Evolutionary conservation across 2,113 vertebrate genomes (phyloP).

Genomic region (Pedionomus torquatus): DNA sequence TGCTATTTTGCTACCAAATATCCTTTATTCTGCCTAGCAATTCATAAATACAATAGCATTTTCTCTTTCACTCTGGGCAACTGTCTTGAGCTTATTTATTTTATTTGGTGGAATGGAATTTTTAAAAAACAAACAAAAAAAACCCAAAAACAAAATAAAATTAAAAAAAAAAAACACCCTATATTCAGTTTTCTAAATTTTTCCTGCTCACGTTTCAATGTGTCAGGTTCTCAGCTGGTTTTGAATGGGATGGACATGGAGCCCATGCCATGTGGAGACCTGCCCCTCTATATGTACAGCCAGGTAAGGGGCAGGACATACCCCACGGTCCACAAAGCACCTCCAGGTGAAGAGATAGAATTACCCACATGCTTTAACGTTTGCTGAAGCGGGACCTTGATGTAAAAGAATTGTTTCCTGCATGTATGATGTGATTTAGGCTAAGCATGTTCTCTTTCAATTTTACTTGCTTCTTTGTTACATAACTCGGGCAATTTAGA

Average conservation of each 20-base stretch:
- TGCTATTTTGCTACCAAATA: neutral
- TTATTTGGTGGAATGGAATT: neutral
- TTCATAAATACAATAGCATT: neutral
- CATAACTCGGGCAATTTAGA: neutral
- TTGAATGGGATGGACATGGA: neutral
- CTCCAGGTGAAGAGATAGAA: neutral
- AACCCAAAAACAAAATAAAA: neutral
- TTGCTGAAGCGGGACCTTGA: neutral
- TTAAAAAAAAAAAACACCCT: neutral
- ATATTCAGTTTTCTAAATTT: neutral
- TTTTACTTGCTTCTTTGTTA: slow-evolving; percentile 30
- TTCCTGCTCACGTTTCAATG: neutral
- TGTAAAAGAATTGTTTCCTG: neutral
- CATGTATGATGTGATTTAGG: neutral
- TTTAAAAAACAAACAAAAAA: neutral
- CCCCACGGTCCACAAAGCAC: neutral
- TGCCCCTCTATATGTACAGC: neutral
- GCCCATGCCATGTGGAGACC: accelerated
- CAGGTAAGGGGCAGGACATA: neutral
- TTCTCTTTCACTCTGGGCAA: neutral
- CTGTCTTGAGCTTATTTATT: slow-evolving; percentile 6
- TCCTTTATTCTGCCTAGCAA: neutral
- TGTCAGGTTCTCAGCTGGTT: neutral
- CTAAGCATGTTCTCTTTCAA: neutral
- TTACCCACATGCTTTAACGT: accelerated